Base-by-base conservation (phyloP, 1,140 invertebrate species). In the Coenobita brevimanus region DNA sequence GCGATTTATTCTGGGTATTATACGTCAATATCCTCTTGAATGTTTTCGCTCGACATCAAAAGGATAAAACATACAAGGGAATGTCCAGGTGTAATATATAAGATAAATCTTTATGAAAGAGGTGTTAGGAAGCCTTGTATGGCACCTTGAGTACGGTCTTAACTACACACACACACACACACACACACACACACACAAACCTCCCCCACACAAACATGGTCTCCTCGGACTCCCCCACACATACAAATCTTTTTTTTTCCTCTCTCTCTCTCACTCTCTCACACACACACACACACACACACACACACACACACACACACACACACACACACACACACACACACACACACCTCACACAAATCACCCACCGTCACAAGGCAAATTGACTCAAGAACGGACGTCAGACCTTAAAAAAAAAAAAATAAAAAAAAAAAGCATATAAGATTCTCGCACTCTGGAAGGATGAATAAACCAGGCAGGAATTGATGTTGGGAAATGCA, bases 381-480 rank as follows among this genome's bases (percentile, higher is more conserved):
- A 24, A 67, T 67, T 67, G 30, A 67, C 62, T 67, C 30, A 33
- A 67, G 62, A 67, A 67, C 62, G 8, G 62, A 50, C 46, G 46
- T 50, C 46, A 67, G 62, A 24, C 8, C 62, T 6, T 24, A n/a
- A 67, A 33, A 67, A 33, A 33, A 67, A 6, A 67, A 33, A 24
- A 4, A 67, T 67, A 67, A 6, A 67, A 33, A 24, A 33, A 33
- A 67, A 6, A 67, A 33, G 30, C n/a, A 67, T 67, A 67, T n/a
- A 67, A 33, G 30, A 33, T 17, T 6, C 6, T 50, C 17, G 46
- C 46, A 8, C 46, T 50, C 46, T 8, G 46, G 46, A 17, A 6
- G 6, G 17, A 50, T 50, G 46, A 50, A 50, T 50, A 50, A 50
- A 8, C 6, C 46, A 50, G 6, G 46, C n/a, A n/a, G n/a, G n/a